A percentile compares a stretch with the other conserved stretches of the same genome.
phyloP scores from a whole-genome alignment of 2,888 invertebrate genomes.

The Lamellibrachia satsuma region DNA sequence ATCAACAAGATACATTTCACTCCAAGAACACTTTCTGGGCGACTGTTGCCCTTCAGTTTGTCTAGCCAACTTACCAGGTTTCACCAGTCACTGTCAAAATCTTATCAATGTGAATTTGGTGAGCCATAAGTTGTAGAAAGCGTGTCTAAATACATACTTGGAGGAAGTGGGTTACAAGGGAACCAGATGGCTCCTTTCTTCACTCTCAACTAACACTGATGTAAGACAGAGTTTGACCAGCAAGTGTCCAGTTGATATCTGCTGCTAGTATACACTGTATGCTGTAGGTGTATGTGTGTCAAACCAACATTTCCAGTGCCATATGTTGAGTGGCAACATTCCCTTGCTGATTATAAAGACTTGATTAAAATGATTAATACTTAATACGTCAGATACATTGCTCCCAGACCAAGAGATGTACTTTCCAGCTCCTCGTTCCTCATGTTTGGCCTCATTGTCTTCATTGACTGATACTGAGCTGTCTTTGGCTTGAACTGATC shows the following conservation, averaged over 20 bases:
- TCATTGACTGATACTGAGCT: background rate
- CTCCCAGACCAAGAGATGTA: background rate
- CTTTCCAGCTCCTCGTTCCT: background rate
- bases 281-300: background rate
- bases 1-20: background rate
- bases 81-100: background rate
- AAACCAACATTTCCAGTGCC: background rate
- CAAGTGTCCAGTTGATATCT: too few relatives aligned
- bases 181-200: too few relatives aligned
- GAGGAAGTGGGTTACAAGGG: too few relatives aligned
- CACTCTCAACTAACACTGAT: too few relatives aligned
- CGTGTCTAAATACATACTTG: too few relatives aligned
- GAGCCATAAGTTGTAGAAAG: background rate
- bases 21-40: background rate
- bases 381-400: background rate
- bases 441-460: slow-evolving; percentile 13
- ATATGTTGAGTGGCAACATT: background rate
- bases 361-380: slow-evolving; percentile 13
- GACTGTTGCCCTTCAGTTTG: background rate
- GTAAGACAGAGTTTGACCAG: too few relatives aligned
- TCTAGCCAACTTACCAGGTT: background rate
- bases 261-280: too few relatives aligned
- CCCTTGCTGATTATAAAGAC: background rate
- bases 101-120: background rate
- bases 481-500: background rate